These are phyloP conservation scores for Caenorhabditis zanzibari DNA, from an alignment of 2,888 invertebrate species.

Conservation along the genomic window DNA sequence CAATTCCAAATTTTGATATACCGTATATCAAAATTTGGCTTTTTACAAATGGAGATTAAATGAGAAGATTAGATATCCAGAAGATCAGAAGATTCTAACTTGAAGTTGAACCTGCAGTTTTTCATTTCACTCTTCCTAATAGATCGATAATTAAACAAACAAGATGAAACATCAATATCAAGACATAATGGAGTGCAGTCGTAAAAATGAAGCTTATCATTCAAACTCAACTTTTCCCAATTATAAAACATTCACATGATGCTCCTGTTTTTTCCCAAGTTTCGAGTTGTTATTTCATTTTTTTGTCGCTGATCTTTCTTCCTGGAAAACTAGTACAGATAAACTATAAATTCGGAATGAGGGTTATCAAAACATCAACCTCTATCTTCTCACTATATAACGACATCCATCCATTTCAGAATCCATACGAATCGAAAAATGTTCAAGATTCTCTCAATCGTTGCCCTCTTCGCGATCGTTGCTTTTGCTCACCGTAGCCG, in stretches of 20 bases:
- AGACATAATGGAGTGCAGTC: no score
- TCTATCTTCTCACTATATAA: constrained; percentile 18
- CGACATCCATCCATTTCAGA: background rate
- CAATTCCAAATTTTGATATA: no score
- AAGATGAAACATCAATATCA: no score
- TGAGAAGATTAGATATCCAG: no score
- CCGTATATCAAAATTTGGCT: no score
- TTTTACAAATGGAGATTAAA: no score
- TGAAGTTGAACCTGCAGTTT: no score
- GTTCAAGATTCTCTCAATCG: constrained; percentile 18
- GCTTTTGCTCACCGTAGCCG: constrained; percentile 36
- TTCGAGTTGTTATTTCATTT: no score
- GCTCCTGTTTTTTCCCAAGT: background rate
- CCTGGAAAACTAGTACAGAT: constrained; percentile 40
- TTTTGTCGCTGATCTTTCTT: constrained; percentile 34
- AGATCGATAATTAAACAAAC: no score
- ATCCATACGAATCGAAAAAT: constrained; percentile 9
- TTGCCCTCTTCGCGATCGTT: constrained; percentile 13
- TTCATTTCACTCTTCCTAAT: no score
- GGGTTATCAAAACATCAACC: constrained; percentile 26
- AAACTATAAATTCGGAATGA: constrained; percentile 29
- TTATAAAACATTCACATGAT: background rate
- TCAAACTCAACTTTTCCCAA: background rate
- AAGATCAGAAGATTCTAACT: no score
- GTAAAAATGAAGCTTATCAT: background rate